Evolutionary conservation across 1,140 invertebrate genomes (phyloP).

Genomic region (Lepidurus couesii): DNA sequence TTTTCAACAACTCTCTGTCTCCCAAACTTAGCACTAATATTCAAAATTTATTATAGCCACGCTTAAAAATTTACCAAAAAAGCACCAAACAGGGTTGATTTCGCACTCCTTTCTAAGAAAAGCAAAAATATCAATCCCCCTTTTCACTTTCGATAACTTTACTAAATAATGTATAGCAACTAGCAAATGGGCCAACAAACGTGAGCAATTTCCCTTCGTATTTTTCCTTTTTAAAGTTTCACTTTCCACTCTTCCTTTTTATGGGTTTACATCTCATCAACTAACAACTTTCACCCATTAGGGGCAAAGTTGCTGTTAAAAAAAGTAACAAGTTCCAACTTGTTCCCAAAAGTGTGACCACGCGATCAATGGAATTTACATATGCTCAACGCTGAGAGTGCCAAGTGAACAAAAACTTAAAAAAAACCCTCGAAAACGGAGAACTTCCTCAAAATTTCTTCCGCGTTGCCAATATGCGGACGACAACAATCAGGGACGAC

Average conservation of each 20-base stretch:
- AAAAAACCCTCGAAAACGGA: slow-evolving; percentile 1
- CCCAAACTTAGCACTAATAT: background rate
- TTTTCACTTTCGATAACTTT: background rate
- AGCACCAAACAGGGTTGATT: background rate
- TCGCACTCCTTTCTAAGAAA: background rate
- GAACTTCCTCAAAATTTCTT: background rate
- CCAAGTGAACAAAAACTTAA: background rate
- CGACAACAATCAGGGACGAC: too few relatives aligned
- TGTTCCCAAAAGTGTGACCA: background rate
- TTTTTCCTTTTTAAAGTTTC: too few relatives aligned
- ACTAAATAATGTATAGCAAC: background rate
- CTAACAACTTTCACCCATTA: background rate
- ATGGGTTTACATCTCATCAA: too few relatives aligned
- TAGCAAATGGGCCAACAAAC: background rate
- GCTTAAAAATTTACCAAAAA: background rate
- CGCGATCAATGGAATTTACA: background rate
- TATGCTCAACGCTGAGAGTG: background rate
- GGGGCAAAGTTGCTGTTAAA: background rate
- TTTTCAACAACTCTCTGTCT: background rate
- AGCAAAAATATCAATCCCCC: background rate
- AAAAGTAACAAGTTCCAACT: background rate
- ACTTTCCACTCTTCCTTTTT: too few relatives aligned
- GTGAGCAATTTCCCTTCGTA: too few relatives aligned
- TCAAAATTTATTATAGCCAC: background rate
- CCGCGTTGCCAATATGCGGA: background rate